Percentiles rank a stretch among this genome's conserved stretches.
phyloP scores from a whole-genome alignment of 2,797 vertebrate species.

The Coregonus sp. region DNA sequence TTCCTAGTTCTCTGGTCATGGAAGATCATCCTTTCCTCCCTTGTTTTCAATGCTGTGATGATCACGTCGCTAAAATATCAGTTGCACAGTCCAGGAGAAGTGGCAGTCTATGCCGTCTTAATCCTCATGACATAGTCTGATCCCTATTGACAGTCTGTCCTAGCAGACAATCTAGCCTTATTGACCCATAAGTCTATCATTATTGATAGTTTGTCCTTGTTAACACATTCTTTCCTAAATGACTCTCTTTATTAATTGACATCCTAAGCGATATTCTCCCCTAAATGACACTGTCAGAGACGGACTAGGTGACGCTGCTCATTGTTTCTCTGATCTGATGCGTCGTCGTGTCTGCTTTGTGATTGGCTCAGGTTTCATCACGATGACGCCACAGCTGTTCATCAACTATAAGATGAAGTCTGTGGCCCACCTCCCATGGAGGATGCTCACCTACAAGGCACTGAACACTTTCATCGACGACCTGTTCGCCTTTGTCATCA shows the following conservation, averaged over 20 bases:
- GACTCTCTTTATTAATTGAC: background rate
- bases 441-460: constrained; percentile 98
- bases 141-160: background rate
- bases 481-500: constrained; percentile 97
- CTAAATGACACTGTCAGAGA: too few species aligned
- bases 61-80: background rate
- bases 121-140: background rate
- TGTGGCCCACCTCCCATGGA: constrained; percentile 95
- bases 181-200: background rate
- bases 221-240: background rate
- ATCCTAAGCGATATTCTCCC: background rate
- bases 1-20: background rate
- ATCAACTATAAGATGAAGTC: constrained; percentile 99
- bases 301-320: too few species aligned
- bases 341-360: background rate
- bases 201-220: too few species aligned
- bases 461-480: constrained; percentile 98
- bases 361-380: constrained; percentile 86
- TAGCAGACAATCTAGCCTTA: background rate
- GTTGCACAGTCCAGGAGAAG: background rate
- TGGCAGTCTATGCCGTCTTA: background rate
- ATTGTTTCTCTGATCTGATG: background rate
- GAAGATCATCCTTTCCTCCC: too few species aligned
- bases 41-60: background rate
- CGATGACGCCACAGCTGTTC: constrained; percentile 96